phyloP scores from a whole-genome alignment of 1,140 invertebrate species.

The Rhyacophila brunnea region DNA sequence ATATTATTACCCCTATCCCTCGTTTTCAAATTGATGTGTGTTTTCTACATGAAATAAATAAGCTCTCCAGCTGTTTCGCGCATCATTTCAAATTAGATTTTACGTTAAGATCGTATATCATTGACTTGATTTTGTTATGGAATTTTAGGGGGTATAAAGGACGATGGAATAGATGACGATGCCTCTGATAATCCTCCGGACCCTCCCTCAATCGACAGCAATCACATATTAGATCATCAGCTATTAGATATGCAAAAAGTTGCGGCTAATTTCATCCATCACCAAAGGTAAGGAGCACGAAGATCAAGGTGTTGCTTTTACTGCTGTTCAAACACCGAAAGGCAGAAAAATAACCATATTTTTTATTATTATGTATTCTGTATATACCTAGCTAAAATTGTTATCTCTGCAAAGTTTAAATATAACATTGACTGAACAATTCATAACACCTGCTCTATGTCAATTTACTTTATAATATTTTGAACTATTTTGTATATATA shows the following conservation, averaged over 20 bases:
- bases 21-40: background rate
- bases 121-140: background rate
- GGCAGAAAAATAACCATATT: too few relatives aligned
- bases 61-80: background rate
- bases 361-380: too few relatives aligned
- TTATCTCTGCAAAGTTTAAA: too few relatives aligned
- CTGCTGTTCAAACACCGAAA: too few relatives aligned
- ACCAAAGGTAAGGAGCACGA: slow-evolving; percentile 45
- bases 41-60: background rate
- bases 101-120: background rate
- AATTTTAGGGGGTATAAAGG: slow-evolving; percentile 21
- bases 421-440: too few relatives aligned
- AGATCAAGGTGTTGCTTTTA: too few relatives aligned
- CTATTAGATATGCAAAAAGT: slow-evolving; percentile 14
- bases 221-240: slow-evolving; percentile 42
- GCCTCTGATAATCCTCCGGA: slow-evolving; percentile 20
- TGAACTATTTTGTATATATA: too few relatives aligned
- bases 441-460: too few relatives aligned
- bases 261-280: slow-evolving; percentile 29
- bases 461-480: too few relatives aligned
- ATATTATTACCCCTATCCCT: background rate
- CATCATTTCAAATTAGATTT: background rate
- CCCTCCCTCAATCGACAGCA: slow-evolving; percentile 36
- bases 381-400: too few relatives aligned
- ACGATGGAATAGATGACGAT: slow-evolving; percentile 29